Percentiles rank a stretch among this genome's conserved stretches.
phyloP scores from a whole-genome alignment of 2,888 invertebrate species.

The Philhelius pedissequus region DNA sequence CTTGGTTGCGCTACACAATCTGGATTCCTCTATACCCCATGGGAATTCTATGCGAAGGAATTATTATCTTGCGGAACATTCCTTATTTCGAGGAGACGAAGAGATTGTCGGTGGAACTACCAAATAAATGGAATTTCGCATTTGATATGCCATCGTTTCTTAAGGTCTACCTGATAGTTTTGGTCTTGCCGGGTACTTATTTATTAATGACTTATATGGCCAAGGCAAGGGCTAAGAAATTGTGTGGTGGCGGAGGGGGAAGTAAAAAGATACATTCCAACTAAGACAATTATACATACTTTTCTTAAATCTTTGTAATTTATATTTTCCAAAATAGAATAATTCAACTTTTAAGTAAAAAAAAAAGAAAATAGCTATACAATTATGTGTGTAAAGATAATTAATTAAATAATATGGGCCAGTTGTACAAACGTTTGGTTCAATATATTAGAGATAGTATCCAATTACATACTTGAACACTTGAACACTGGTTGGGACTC shows the following conservation, averaged over 20 bases:
- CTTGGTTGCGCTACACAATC: slow-evolving; percentile 95
- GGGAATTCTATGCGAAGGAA: slow-evolving; percentile 92
- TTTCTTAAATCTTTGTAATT: slow-evolving; percentile 29
- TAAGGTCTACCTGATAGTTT: slow-evolving; percentile 86
- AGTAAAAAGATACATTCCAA: slow-evolving; percentile 73
- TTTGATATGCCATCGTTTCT: slow-evolving; percentile 92
- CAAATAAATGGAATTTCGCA: slow-evolving; percentile 91
- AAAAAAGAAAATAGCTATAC: background rate
- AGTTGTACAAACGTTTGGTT: too few species aligned
- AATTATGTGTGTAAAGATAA: background rate
- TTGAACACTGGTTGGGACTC: too few species aligned
- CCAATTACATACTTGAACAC: too few species aligned
- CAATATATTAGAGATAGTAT: too few species aligned
- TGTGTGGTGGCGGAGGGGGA: slow-evolving; percentile 77
- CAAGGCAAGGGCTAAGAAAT: slow-evolving; percentile 84
- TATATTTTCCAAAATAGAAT: slow-evolving; percentile 7
- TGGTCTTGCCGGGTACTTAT: slow-evolving; percentile 88
- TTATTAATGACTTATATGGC: slow-evolving; percentile 92
- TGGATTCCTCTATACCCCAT: slow-evolving; percentile 97
- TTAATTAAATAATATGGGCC: background rate
- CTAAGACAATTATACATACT: background rate
- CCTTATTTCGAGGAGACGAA: slow-evolving; percentile 93
- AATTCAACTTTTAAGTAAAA: background rate
- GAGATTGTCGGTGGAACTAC: slow-evolving; percentile 86
- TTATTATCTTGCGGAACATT: slow-evolving; percentile 89